Percentiles rank a stretch among this genome's conserved stretches.
Conservation (phyloP, 2,888 invertebrate species). For the Tipula lateralis region DNA sequence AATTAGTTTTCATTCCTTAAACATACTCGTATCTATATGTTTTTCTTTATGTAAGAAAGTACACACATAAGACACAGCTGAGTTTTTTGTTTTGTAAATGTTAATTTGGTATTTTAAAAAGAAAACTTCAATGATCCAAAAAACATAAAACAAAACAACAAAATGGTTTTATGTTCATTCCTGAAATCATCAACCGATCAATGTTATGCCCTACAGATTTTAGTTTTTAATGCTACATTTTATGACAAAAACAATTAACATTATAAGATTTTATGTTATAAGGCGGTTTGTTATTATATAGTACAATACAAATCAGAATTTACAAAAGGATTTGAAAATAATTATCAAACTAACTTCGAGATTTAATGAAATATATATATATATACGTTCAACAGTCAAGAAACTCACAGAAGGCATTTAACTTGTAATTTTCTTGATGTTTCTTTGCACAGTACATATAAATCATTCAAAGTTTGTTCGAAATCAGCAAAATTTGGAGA, state of each 20-base stretch:
- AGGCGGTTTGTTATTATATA: no score
- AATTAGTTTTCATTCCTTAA: neutral
- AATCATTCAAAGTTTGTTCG: no score
- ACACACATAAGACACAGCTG: neutral
- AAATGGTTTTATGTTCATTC: constrained; percentile 2
- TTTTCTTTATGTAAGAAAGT: neutral
- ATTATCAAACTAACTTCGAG: neutral
- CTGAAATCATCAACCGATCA: constrained; percentile 24
- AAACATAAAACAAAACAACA: neutral
- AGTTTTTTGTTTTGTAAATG: neutral
- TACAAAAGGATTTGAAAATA: neutral
- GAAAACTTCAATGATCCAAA: constrained; percentile 20
- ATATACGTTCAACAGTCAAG: no score
- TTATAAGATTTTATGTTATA: neutral
- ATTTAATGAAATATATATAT: neutral
- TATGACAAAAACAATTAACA: constrained; percentile 20
- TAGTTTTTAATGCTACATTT: neutral
- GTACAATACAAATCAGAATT: no score
- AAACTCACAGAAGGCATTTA: neutral
- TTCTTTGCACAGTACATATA: neutral
- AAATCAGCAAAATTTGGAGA: no score
- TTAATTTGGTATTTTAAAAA: constrained; percentile 19
- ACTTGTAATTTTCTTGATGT: neutral
- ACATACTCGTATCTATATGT: neutral
- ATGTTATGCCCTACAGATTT: constrained; percentile 19